Percentiles rank a stretch among this genome's conserved stretches.
These are phyloP conservation scores for Anoura caudifer DNA, from an alignment of 2,113 vertebrate genomes.

Conservation along the genomic window DNA sequence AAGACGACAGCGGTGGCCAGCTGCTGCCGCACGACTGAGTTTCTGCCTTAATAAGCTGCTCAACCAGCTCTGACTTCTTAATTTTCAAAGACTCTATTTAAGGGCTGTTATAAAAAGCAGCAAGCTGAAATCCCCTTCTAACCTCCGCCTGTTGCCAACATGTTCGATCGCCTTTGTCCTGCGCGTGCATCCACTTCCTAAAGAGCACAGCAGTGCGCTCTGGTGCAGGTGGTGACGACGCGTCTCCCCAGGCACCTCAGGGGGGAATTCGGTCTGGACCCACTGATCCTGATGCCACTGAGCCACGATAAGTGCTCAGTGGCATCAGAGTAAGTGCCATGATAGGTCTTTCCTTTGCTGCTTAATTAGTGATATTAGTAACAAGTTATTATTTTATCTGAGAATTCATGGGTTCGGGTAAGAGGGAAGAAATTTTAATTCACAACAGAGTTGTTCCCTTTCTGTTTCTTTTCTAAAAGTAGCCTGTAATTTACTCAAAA, in stretches of 20 bases:
- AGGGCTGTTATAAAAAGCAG: neutral
- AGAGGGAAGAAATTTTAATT: neutral
- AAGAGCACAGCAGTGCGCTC: neutral
- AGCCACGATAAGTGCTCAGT: no score
- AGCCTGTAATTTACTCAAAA: neutral
- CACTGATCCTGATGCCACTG: neutral
- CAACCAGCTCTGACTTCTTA: neutral
- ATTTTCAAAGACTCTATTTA: neutral
- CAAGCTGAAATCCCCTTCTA: neutral
- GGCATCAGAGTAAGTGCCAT: no score
- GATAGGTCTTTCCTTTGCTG: neutral
- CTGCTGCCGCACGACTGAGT: neutral
- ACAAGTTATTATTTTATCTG: neutral
- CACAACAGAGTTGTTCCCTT: neutral
- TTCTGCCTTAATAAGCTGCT: neutral
- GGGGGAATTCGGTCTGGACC: neutral
- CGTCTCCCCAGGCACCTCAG: neutral
- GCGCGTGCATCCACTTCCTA: neutral
- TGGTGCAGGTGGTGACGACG: neutral
- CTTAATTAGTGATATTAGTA: slow-evolving; percentile 21
- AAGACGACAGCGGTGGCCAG: neutral
- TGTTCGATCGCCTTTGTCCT: slow-evolving; percentile 14
- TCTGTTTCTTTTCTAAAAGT: slow-evolving; percentile 12
- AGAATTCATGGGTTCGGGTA: neutral
- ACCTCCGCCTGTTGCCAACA: neutral